Base-by-base conservation (phyloP, 2,797 vertebrate species). In the Ctenopoma kingsleyae region DNA sequence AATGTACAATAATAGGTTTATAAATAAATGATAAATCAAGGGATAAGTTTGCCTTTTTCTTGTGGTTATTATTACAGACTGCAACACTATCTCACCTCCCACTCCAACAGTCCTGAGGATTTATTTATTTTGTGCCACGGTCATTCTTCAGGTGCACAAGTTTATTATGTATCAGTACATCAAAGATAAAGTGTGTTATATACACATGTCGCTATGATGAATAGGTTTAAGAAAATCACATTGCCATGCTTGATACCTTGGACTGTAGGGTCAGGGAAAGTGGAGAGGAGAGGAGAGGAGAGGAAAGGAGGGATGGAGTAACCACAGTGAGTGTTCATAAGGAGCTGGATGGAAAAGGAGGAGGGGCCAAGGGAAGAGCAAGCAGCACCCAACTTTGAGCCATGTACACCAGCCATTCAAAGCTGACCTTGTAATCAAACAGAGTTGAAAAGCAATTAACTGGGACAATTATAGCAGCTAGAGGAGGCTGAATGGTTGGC, bases 361-460 rank as follows among this genome's bases (percentile, higher is more conserved):
- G 74, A 75, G 82, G 11, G 43, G 64, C 51, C 2, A 8, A 64
- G 67, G 46, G 55, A 77, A 71, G 61, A 64, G 57, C 17, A 52
- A 81, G 60, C 60, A 54, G 73, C 53, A 59, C 62, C 81, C 73
- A 85, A 87, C 86, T 89, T 89, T 87, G 81, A 87, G 80, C 76
- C 77, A 82, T 87, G 81, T 77, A 87, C 81, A 87, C 82, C 85
- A 90, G 84, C 90, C 88, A 89, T 89, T 92, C 90, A 90, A 78
- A 80, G 79, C 74, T 83, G 94, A 95, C 95, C 95, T 96, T 96
- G 93, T 95, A 95, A 95, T 89, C 86, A 95, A 93, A 94, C 92
- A 92, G 91, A 94, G 89, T 93, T 93, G 90, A 94, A 96, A 96
- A 94, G 95, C 94, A 95, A 96, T 95, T 96, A 95, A 95, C 93